Conservation (phyloP, 2,888 invertebrate species). For the Watsonalla cultraria region DNA sequence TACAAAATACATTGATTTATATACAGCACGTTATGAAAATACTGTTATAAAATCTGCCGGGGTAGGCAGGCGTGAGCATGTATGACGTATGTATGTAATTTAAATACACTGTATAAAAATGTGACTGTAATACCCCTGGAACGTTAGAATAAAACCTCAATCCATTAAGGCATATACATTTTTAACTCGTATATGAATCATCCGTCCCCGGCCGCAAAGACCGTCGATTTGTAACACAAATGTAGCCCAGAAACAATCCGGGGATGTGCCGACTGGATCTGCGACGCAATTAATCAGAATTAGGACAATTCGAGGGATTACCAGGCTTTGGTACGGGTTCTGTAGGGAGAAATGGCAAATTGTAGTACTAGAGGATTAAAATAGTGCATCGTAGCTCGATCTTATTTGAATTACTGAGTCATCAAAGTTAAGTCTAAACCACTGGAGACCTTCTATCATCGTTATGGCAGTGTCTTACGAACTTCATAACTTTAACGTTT, state of each 20-base stretch:
- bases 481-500: no score
- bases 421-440: no score
- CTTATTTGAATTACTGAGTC: no score
- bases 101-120: neutral
- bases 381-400: neutral
- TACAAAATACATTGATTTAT: no score
- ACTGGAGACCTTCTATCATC: no score
- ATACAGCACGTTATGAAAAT: no score
- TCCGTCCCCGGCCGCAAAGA: neutral
- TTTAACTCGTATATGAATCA: neutral
- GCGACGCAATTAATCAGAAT: constrained; percentile 33
- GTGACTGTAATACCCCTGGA: neutral
- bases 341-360: neutral
- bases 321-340: neutral
- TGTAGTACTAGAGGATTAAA: neutral
- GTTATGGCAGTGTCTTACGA: no score
- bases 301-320: constrained; percentile 5
- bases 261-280: constrained; percentile 27
- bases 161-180: neutral
- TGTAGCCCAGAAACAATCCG: constrained; percentile 16
- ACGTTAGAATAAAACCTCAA: neutral
- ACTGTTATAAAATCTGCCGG: no score
- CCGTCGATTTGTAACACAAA: constrained; percentile 15
- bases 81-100: no score
- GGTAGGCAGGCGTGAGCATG: no score